phyloP scores from a whole-genome alignment of 2,797 vertebrate species.

The Cheracebus regulus region DNA sequence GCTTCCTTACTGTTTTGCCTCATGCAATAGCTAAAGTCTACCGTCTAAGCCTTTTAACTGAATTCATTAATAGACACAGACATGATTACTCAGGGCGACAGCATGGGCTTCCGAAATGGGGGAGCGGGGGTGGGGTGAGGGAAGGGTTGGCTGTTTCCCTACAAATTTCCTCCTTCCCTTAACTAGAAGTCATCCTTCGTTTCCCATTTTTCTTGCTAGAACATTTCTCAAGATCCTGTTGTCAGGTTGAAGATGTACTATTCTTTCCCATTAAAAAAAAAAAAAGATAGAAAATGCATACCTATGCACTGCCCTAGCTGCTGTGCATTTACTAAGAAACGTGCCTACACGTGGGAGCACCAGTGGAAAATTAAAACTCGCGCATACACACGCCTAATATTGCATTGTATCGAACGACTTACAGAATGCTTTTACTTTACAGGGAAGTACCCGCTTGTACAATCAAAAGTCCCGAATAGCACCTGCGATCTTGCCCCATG shows the following conservation, averaged over 20 bases:
- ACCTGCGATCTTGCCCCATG: slow-evolving; percentile 54
- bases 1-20: background rate
- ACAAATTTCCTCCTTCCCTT: background rate
- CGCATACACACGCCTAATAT: background rate
- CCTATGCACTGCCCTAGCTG: background rate
- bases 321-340: background rate
- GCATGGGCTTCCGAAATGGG: background rate
- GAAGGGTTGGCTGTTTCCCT: background rate
- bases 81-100: background rate
- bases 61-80: background rate
- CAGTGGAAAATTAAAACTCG: background rate
- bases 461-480: background rate
- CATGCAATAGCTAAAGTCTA: background rate
- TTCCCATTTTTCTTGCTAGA: background rate
- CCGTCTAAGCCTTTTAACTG: background rate
- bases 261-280: background rate
- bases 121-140: background rate
- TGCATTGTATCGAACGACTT: background rate
- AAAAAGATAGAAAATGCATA: background rate
- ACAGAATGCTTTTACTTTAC: background rate
- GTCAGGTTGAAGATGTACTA: background rate
- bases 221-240: background rate
- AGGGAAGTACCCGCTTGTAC: background rate
- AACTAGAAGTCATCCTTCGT: background rate
- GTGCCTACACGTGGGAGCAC: slow-evolving; percentile 23